Conservation (phyloP, 2,113 vertebrate species). For the Phoenicopterus ruber region DNA sequence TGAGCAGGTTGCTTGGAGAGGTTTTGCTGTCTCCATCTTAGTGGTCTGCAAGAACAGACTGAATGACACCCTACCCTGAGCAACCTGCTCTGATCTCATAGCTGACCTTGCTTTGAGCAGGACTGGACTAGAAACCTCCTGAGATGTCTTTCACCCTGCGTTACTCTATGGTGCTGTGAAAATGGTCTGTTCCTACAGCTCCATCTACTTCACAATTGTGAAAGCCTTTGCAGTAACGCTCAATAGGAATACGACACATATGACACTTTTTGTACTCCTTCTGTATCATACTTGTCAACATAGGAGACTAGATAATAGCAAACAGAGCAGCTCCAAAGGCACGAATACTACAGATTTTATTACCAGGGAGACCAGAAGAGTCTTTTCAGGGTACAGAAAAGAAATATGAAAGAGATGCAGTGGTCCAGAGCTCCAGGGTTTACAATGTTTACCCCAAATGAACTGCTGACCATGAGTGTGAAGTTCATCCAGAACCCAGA, state of each 20-base stretch:
- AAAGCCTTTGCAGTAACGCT: not conserved
- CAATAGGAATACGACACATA: not conserved
- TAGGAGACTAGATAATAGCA: not conserved
- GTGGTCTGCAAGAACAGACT: not conserved
- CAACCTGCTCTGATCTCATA: not conserved
- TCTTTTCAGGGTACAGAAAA: not conserved
- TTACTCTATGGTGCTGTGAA: not conserved
- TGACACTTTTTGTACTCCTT: not conserved
- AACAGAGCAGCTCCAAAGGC: not conserved
- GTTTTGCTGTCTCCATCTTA: accelerated
- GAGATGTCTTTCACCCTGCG: not conserved
- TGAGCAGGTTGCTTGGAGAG: not conserved
- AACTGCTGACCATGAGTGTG: not conserved
- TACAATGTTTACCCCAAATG: not conserved
- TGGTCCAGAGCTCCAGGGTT: not conserved
- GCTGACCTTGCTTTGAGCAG: not conserved
- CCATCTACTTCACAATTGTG: not conserved
- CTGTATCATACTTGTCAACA: not conserved
- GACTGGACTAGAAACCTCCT: not conserved
- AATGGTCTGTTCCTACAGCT: not conserved
- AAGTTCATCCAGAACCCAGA: not conserved
- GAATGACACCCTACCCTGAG: not conserved
- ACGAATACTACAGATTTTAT: not conserved
- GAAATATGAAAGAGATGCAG: not conserved
- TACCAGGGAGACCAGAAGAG: not conserved